Conservation (phyloP, 1,140 invertebrate species). For the Holcopasites calliopsidis region DNA sequence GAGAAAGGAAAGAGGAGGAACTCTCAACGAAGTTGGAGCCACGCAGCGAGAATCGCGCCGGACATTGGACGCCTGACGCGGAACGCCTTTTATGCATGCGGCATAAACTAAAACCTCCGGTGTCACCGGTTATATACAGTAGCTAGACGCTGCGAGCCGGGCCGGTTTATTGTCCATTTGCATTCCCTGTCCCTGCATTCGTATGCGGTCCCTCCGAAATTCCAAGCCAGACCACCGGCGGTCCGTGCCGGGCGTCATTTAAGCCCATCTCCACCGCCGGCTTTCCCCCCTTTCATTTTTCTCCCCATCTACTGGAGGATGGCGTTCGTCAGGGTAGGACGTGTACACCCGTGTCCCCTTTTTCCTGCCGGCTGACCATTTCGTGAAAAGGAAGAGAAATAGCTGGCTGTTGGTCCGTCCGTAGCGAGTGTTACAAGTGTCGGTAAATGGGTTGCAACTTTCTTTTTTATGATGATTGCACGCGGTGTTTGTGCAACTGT, state of each 20-base stretch:
- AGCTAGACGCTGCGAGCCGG: constrained; percentile 59
- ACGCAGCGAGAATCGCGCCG: constrained; percentile 43
- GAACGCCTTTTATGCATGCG: constrained; percentile 63
- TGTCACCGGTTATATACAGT: constrained; percentile 68
- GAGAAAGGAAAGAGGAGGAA: background rate
- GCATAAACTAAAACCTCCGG: constrained; percentile 70
- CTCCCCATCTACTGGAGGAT: constrained; percentile 7
- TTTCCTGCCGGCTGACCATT: background rate
- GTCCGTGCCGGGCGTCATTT: constrained; percentile 15
- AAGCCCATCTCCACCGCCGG: background rate
- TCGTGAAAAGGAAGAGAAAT: constrained; percentile 37
- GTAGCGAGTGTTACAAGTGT: constrained; percentile 1
- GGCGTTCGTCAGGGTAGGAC: background rate
- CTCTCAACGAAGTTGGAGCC: constrained; percentile 28
- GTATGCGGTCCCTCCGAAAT: constrained; percentile 49
- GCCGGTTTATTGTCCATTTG: constrained; percentile 70
- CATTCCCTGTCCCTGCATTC: constrained; percentile 57
- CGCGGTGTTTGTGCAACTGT: background rate
- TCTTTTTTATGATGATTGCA: constrained; percentile 3
- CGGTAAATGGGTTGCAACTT: constrained; percentile 20
- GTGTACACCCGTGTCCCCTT: background rate
- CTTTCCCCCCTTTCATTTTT: constrained; percentile 16
- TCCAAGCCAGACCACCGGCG: constrained; percentile 29
- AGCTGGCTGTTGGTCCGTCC: constrained; percentile 22
- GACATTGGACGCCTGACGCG: constrained; percentile 55